Percentiles rank a stretch among this genome's conserved stretches.
These are phyloP conservation scores for Leptarthrus brevirostris DNA, from an alignment of 2,888 invertebrate species.

Conservation along the genomic window DNA sequence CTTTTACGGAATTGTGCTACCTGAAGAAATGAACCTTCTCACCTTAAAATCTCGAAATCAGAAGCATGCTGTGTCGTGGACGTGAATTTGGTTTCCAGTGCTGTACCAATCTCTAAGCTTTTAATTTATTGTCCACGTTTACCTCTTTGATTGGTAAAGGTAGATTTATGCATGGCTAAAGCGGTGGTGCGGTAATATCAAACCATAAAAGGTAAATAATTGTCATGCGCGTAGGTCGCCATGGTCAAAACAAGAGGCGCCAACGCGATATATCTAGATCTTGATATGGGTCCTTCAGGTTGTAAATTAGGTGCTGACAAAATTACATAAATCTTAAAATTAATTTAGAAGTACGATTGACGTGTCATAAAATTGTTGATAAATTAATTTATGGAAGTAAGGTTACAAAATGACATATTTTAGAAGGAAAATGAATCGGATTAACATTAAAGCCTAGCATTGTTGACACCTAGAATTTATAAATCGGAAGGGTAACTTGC, in stretches of 20 bases:
- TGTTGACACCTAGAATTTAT: too few species aligned
- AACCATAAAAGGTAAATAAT: not conserved
- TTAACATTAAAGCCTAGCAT: too few species aligned
- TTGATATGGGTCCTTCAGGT: not conserved
- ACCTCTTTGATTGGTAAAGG: slow-evolving; percentile 8
- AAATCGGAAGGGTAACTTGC: too few species aligned
- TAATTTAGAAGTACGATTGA: not conserved
- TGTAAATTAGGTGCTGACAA: slow-evolving; percentile 10
- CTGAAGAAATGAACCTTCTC: not conserved
- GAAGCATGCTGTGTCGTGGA: too few species aligned
- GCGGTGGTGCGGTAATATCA: not conserved
- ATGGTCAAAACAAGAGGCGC: not conserved
- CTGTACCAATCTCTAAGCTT: not conserved
- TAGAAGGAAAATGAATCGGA: too few species aligned
- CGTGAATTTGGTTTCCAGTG: too few species aligned
- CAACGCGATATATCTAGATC: not conserved
- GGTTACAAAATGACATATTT: too few species aligned
- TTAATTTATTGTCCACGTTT: slow-evolving; percentile 26
- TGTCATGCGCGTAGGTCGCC: not conserved
- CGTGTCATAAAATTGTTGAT: not conserved
- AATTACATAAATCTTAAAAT: not conserved
- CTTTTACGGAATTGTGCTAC: not conserved
- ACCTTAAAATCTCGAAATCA: not conserved
- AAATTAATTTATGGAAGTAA: slow-evolving; percentile 2
- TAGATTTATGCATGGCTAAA: not conserved